Evolutionary conservation across 2,888 invertebrate genomes (phyloP).

Genomic region (Polietes domitor): DNA sequence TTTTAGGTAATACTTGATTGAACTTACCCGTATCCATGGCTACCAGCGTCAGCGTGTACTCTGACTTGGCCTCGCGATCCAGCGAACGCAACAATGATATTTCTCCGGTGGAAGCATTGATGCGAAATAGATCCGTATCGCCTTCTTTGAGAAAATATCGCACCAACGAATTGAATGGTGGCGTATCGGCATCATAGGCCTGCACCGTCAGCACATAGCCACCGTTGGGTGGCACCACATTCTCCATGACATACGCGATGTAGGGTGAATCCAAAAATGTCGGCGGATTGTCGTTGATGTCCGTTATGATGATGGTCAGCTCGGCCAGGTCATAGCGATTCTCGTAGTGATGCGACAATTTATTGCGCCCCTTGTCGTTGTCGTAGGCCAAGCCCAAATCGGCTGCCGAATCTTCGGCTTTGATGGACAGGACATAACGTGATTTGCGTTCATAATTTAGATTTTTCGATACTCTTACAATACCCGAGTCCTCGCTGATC

Average conservation of each 20-base stretch:
- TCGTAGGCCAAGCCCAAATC: slow-evolving; percentile 81
- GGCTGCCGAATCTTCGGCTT: slow-evolving; percentile 93
- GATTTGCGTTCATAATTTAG: slow-evolving; percentile 95
- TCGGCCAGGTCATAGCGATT: slow-evolving; percentile 89
- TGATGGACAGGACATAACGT: slow-evolving; percentile 90
- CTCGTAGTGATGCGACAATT: slow-evolving; percentile 67
- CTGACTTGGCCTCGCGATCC: slow-evolving; percentile 91
- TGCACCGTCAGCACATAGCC: slow-evolving; percentile 91
- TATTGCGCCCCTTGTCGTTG: slow-evolving; percentile 55
- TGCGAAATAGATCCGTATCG: slow-evolving; percentile 93
- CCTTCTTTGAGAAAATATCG: slow-evolving; percentile 97
- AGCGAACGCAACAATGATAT: slow-evolving; percentile 91
- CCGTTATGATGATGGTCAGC: slow-evolving; percentile 91
- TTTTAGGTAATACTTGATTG: slow-evolving; percentile 23
- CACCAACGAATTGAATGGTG: slow-evolving; percentile 93
- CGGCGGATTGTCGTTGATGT: slow-evolving; percentile 97
- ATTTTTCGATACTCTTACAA: slow-evolving; percentile 94
- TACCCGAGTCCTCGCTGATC: slow-evolving; percentile 95
- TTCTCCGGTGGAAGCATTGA: slow-evolving; percentile 95
- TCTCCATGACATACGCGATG: slow-evolving; percentile 95
- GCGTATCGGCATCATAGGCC: slow-evolving; percentile 95
- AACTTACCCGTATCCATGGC: slow-evolving; percentile 96
- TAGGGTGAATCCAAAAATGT: slow-evolving; percentile 97
- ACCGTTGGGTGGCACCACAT: slow-evolving; percentile 89
- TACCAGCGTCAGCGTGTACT: slow-evolving; percentile 92